Evolutionary conservation across 2,797 vertebrate genomes (phyloP).

Genomic region (Hozukius guyotensis): DNA sequence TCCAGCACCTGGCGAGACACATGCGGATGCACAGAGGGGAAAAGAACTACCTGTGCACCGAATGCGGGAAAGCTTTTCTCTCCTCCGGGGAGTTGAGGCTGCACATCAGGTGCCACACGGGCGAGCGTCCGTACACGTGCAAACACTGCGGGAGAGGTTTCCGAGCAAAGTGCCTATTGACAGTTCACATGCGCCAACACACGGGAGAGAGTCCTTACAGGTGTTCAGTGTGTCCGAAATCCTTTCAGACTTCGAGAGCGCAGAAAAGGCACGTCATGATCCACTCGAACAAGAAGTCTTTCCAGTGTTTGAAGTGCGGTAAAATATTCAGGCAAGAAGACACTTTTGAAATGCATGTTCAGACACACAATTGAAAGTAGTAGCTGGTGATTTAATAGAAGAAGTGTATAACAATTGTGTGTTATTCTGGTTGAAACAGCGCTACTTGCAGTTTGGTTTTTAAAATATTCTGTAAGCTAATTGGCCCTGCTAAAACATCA

Average conservation of each 20-base stretch:
- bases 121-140: slow-evolving; percentile 48
- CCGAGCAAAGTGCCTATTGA: slow-evolving; percentile 35
- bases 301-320: slow-evolving; percentile 52
- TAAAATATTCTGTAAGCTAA: no score
- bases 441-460: no score
- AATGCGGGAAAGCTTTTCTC: slow-evolving; percentile 3
- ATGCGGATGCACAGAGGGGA: slow-evolving; percentile 27
- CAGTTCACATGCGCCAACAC: slow-evolving; percentile 31
- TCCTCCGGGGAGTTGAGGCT: slow-evolving; percentile 37
- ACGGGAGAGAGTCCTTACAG: neutral
- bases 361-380: slow-evolving; percentile 12
- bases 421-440: no score
- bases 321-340: slow-evolving; percentile 49
- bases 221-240: neutral
- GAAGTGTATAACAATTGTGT: no score
- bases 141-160: slow-evolving; percentile 50
- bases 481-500: neutral
- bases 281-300: slow-evolving; percentile 18
- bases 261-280: slow-evolving; percentile 43
- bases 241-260: slow-evolving; percentile 20
- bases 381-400: neutral
- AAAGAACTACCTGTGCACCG: no score
- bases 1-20: slow-evolving; percentile 21
- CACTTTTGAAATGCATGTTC: slow-evolving; percentile 33
- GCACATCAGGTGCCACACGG: slow-evolving; percentile 50